Evolutionary conservation across 2,797 vertebrate species (phyloP).

Genomic region (Manis crassicaudata): DNA sequence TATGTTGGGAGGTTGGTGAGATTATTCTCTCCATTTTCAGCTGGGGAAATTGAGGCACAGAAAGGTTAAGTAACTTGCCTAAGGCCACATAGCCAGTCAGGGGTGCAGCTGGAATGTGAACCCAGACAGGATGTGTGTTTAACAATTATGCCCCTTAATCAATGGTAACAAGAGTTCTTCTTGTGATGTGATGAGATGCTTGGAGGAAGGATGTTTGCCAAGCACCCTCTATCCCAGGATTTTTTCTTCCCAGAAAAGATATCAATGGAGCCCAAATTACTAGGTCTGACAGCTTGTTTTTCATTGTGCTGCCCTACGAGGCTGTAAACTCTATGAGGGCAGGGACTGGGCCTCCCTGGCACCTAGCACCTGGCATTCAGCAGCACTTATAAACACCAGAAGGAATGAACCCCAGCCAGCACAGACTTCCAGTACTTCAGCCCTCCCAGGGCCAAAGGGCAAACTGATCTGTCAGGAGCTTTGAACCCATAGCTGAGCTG

Average conservation of each 20-base stretch:
- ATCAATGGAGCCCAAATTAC: background rate
- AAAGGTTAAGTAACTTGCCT: background rate
- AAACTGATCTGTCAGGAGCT: background rate
- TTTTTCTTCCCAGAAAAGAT: background rate
- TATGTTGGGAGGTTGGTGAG: accelerated
- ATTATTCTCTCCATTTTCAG: background rate
- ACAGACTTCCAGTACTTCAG: background rate
- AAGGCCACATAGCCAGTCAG: background rate
- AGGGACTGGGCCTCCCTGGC: background rate
- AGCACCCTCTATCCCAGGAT: background rate
- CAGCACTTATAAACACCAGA: background rate
- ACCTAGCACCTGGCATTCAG: background rate
- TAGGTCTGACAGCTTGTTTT: background rate
- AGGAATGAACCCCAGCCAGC: background rate
- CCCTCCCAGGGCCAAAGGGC: background rate
- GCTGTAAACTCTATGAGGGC: background rate
- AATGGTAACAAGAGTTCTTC: background rate
- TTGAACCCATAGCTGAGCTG: background rate
- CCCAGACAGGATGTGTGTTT: background rate
- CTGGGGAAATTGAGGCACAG: background rate
- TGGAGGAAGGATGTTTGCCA: background rate
- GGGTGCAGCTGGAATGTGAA: background rate
- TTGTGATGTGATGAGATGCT: background rate
- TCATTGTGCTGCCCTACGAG: background rate
- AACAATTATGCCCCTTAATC: background rate